Evolutionary conservation across 2,113 vertebrate species (phyloP).

Genomic region (Diphyllodes magnificus): DNA sequence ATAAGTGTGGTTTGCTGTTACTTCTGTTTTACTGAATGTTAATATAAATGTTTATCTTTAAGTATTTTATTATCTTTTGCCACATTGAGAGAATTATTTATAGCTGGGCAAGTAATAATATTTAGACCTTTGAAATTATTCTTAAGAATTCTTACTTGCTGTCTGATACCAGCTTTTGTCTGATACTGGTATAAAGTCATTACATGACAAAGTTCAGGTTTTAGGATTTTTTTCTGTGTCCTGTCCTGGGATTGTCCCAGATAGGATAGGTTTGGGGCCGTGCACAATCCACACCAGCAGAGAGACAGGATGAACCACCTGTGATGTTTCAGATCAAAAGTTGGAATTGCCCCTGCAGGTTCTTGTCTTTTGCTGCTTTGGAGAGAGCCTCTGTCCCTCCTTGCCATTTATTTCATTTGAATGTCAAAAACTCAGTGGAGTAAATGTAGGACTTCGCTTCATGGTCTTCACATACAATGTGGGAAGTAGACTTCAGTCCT

Average conservation of each 20-base stretch:
- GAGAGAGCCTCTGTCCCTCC: background rate
- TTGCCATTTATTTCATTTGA: background rate
- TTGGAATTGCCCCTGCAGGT: background rate
- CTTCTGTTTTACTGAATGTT: background rate
- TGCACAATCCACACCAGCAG: background rate
- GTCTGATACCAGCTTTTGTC: background rate
- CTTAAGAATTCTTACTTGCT: background rate
- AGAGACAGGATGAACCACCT: background rate
- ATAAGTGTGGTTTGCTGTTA: background rate
- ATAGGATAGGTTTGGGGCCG: background rate
- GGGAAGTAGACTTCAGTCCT: background rate
- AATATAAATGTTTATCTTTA: background rate
- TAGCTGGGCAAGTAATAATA: background rate
- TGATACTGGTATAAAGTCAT: background rate
- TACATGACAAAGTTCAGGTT: background rate
- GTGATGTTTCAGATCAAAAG: background rate
- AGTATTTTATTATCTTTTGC: background rate
- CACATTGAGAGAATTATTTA: background rate
- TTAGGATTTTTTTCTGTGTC: background rate
- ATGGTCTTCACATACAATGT: background rate
- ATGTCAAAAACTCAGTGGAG: background rate
- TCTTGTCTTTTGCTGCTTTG: background rate
- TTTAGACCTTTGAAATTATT: background rate
- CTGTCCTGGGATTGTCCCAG: background rate
- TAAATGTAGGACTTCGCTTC: background rate